Evolutionary conservation across 2,113 vertebrate species (phyloP), one percentile per base, ranked within the genome.

Genomic region (Callaeas wilsoni): DNA sequence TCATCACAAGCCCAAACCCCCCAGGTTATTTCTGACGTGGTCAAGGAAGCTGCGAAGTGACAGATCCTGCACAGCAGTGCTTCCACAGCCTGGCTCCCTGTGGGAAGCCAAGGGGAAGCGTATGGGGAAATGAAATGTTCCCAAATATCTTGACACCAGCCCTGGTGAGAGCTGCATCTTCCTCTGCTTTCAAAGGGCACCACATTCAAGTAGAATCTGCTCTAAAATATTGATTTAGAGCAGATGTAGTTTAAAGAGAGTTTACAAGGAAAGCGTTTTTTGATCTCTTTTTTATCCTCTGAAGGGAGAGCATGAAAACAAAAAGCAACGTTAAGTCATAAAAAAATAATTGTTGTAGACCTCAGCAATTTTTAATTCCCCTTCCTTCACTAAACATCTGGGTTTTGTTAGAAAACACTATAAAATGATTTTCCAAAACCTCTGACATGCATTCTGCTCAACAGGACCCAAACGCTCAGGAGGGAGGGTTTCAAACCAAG

Each of bases 331-430:
- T 70, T 23, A 80, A 94, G 89, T 68, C 89, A 91, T 84, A 82
- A 95, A 95, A 91, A 97, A 93, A 33, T 27, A 90, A 83, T 6
- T 75, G 56, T 16, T 91, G 64, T 67, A 70, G 73, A 74, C 60
- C 76, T 95, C 93, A 89, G 92, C 92, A 95, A 91, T 73, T 94
- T 85, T 93, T 87, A 70, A 92, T 92, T 89, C 73, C 23, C 39
- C 5, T 87, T 90, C 89, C 84, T 71, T 87, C 30, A 44, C 76
- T 62, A 63, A 74, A 67, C 95, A 97, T 93, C 89, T 96, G 95
- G 2, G 6, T 67, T 95, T 92, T 89, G 84, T 95, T 87, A 94
- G 69, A 67, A 94, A 86, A 89, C 91, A 81, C 60, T 84, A 21
- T 57, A 70, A 90, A 93, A 82, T 44, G 1, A 86, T 92, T 95